phyloP scores from a whole-genome alignment of 2,797 vertebrate genomes.

The Sebastes itinus region DNA sequence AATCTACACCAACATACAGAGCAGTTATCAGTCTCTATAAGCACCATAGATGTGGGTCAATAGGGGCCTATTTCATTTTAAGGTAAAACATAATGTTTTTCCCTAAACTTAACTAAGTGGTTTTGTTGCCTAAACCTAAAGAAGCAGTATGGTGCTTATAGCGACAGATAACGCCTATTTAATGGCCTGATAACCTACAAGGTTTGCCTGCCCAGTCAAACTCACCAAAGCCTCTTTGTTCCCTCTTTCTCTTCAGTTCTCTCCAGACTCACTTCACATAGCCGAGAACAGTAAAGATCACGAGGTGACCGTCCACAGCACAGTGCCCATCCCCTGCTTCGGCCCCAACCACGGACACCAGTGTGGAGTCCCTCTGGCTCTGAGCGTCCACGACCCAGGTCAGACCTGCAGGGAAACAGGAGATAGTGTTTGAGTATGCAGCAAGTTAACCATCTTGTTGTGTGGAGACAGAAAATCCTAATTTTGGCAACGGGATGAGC shows the following conservation, averaged over 20 bases:
- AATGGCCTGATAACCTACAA: no score
- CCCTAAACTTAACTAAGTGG: no score
- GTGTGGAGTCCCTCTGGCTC: conserved; percentile 80
- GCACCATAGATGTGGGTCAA: no score
- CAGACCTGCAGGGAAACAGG: conserved; percentile 31
- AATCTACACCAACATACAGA: not conserved
- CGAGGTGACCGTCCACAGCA: conserved; percentile 79
- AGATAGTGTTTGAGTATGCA: not conserved
- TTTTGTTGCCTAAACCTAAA: no score
- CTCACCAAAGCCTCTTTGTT: not conserved
- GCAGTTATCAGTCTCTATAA: no score
- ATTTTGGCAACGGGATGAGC: not conserved
- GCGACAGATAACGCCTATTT: no score
- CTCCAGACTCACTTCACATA: conserved; percentile 82
- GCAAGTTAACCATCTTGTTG: not conserved
- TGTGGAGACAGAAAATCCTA: not conserved
- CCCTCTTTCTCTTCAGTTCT: conserved; percentile 71
- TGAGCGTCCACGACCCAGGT: conserved; percentile 83
- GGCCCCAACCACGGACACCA: conserved; percentile 39
- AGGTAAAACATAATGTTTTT: no score
- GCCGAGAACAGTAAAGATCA: conserved; percentile 83
- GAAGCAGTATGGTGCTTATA: no score
- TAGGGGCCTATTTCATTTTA: no score
- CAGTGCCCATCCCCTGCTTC: conserved; percentile 82
- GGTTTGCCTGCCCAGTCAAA: not conserved